These are phyloP conservation scores for Synergus laeviventris DNA, from an alignment of 2,888 invertebrate genomes.

Conservation along the genomic window DNA sequence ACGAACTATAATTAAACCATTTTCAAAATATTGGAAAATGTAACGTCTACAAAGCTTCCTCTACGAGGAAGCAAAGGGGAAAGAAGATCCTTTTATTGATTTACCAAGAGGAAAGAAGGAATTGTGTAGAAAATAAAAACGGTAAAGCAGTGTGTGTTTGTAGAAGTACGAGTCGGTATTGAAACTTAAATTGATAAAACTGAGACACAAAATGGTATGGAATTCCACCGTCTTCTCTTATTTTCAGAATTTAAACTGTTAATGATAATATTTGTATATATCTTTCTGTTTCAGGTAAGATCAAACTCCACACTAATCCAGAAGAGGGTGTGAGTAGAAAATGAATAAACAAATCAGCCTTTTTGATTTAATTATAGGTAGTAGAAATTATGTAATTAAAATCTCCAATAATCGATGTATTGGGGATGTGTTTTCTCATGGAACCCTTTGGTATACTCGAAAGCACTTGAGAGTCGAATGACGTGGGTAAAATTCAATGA, in stretches of 20 bases:
- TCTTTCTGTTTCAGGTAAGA: constrained; percentile 18
- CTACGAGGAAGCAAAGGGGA: no score
- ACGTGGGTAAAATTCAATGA: constrained; percentile 33
- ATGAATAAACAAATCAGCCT: neutral
- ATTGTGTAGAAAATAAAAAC: constrained; percentile 14
- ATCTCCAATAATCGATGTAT: neutral
- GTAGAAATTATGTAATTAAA: neutral
- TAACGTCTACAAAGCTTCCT: no score
- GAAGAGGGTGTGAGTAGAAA: neutral
- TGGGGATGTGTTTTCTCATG: constrained; percentile 10
- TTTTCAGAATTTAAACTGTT: neutral
- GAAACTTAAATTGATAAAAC: constrained; percentile 29
- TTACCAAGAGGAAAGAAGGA: neutral
- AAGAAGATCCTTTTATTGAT: constrained; percentile 6
- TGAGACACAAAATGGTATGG: neutral
- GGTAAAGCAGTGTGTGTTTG: constrained; percentile 13
- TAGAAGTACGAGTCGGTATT: constrained; percentile 7
- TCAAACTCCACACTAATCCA: neutral
- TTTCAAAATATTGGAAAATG: no score
- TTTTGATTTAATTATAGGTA: neutral
- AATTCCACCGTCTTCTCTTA: neutral
- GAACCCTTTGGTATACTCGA: neutral
- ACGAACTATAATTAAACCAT: no score
- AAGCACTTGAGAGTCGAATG: constrained; percentile 27
- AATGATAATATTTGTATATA: neutral